phyloP scores from a whole-genome alignment of 2,113 vertebrate species.

The Naja naja region DNA sequence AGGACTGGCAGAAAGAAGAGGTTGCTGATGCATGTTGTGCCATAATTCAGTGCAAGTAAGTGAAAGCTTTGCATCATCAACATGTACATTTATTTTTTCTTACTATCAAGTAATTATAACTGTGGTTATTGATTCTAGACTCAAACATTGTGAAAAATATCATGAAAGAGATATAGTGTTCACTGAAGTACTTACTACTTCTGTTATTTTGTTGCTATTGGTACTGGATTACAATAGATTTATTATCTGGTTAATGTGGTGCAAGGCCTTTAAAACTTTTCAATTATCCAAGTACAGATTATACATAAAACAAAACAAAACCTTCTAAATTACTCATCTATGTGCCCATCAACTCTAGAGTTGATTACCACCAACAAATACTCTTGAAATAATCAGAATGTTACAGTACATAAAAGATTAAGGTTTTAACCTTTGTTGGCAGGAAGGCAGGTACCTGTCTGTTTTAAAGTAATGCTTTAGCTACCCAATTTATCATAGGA shows the following conservation, averaged over 20 bases:
- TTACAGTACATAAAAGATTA: not conserved
- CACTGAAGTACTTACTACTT: not conserved
- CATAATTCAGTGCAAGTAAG: not conserved
- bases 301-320: not conserved
- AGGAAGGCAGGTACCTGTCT: accelerated
- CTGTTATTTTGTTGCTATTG: not conserved
- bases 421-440: not conserved
- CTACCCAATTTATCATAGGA: not conserved
- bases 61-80: not conserved
- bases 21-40: not conserved
- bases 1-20: not conserved
- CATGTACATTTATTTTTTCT: not conserved
- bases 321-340: conserved; percentile 20
- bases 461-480: not conserved
- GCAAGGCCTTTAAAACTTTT: conserved; percentile 31
- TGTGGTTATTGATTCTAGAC: not conserved
- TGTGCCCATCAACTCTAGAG: not conserved
- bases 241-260: not conserved
- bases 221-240: not conserved
- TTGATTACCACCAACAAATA: not conserved
- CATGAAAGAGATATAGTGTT: not conserved
- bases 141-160: not conserved
- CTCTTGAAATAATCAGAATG: not conserved
- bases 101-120: not conserved
- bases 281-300: conserved; percentile 19